Percentiles rank a stretch among this genome's conserved stretches.
phyloP scores from a whole-genome alignment of 2,888 invertebrate species.

The Meiosimyza decipiens region DNA sequence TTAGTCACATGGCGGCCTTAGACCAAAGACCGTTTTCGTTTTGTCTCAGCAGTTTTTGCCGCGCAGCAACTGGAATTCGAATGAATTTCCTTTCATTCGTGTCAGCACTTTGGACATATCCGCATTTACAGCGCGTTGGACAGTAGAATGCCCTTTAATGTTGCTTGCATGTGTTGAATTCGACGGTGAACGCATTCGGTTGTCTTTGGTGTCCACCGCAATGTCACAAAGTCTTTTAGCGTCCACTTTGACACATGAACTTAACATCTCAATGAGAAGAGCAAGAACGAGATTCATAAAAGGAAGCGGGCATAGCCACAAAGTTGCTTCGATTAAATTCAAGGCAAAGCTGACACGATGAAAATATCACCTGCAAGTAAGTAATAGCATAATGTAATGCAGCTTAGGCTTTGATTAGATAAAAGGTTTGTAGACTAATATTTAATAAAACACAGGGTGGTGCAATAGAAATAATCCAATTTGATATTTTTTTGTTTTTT shows the following conservation, averaged over 20 bases:
- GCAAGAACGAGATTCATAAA: background rate
- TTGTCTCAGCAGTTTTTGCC: slow-evolving; percentile 4
- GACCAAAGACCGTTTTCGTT: slow-evolving; percentile 20
- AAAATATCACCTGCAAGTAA: too few species aligned
- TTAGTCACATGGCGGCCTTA: background rate
- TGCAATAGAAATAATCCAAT: too few species aligned
- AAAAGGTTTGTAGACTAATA: too few species aligned
- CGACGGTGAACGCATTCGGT: slow-evolving; percentile 17
- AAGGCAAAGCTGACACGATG: too few species aligned
- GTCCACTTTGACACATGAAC: slow-evolving; percentile 6
- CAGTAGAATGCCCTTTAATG: slow-evolving; percentile 64
- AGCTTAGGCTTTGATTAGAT: too few species aligned
- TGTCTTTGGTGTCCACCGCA: slow-evolving; percentile 28
- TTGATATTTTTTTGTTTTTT: too few species aligned
- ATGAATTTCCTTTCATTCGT: slow-evolving; percentile 44
- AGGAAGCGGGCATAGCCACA: background rate
- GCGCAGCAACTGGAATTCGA: slow-evolving; percentile 43
- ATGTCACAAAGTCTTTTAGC: background rate
- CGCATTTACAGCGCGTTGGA: slow-evolving; percentile 35
- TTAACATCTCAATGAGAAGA: slow-evolving; percentile 14
- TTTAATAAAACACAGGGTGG: too few species aligned
- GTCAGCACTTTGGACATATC: slow-evolving; percentile 52
- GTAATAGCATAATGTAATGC: too few species aligned
- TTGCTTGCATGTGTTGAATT: slow-evolving; percentile 41
- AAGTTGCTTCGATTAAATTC: too few species aligned